Evolutionary conservation across 2,797 vertebrate genomes (phyloP), one percentile per base, ranked within the genome.

Genomic region (Dendrocincla tyrannina): DNA sequence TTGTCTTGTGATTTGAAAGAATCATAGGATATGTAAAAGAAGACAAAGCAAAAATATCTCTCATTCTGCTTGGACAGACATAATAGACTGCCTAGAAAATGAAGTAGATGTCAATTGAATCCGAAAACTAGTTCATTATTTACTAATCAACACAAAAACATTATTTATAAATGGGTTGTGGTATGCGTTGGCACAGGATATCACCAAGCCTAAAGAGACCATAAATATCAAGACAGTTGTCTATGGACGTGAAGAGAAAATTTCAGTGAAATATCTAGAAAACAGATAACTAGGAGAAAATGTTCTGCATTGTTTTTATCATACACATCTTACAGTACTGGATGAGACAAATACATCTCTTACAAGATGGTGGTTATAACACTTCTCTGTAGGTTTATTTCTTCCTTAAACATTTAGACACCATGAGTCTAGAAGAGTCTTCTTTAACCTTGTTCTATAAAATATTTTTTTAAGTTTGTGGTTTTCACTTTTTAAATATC

Each of bases 1-100:
- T 28, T 60, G 5, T 46, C n/a, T 46, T 81, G 4, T 30, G 23
- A 77, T 81, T 84, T 87, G 41, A 52, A 55, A 55, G 9, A 89
- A 35, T 22, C 42, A 9, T 24, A 27, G n/a, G 8, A 30, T 22
- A 50, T 0, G 0, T 32, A 49, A 80, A 60, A 47, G 12, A 81
- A 73, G 5, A 53, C 11, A 66, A 91, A 84, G 7, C 28, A 47
- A 89, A 85, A 63, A 39, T 20, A 30, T 18, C 2, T 56, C 28
- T 68, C 28, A 33, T 90, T 90, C 22, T 55, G n/a, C 3, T n/a
- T 75, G 42, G 18, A 24, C 27, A 75, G 17, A 85, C 28, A 81
- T 23, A 67, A 50, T 16, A 52, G 20, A 32, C 18, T 4, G 5
- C 11, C n/a, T 74, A 53, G 32, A 83, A 85, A 44, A 76, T 44